A percentile compares a stretch with the other conserved stretches of the same genome.
phyloP scores from a whole-genome alignment of 2,113 vertebrate genomes.

The Psophia crepitans region DNA sequence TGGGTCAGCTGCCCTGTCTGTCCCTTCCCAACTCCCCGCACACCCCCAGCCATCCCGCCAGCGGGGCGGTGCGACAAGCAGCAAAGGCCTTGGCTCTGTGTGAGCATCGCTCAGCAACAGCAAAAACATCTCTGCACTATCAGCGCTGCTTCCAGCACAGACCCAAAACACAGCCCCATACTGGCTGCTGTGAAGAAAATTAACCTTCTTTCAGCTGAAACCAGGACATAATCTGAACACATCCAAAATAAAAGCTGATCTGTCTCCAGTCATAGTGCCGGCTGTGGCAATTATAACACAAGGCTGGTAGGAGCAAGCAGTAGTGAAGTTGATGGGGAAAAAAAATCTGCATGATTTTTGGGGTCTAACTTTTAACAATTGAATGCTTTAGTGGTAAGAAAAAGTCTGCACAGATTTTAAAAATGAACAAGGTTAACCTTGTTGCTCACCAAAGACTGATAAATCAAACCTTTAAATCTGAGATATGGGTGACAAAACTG shows the following conservation, averaged over 20 bases:
- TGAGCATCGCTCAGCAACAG: too few relatives aligned
- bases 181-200: too few relatives aligned
- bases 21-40: too few relatives aligned
- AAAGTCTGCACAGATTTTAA: neutral
- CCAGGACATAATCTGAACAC: too few relatives aligned
- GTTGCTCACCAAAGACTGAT: neutral
- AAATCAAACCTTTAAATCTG: neutral
- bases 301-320: accelerated
- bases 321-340: neutral
- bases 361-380: neutral
- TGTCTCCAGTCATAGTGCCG: neutral
- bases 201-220: too few relatives aligned
- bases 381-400: neutral
- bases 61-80: too few relatives aligned
- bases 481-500: neutral
- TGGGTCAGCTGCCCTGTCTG: too few relatives aligned
- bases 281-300: neutral
- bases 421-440: neutral
- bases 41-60: too few relatives aligned
- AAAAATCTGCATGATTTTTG: neutral
- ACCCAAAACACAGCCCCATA: too few relatives aligned
- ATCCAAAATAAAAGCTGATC: neutral
- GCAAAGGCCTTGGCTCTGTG: too few relatives aligned
- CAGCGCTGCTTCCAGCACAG: too few relatives aligned
- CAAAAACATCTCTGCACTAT: too few relatives aligned